phyloP scores from a whole-genome alignment of 2,797 vertebrate species.

The Mus minutoides region DNA sequence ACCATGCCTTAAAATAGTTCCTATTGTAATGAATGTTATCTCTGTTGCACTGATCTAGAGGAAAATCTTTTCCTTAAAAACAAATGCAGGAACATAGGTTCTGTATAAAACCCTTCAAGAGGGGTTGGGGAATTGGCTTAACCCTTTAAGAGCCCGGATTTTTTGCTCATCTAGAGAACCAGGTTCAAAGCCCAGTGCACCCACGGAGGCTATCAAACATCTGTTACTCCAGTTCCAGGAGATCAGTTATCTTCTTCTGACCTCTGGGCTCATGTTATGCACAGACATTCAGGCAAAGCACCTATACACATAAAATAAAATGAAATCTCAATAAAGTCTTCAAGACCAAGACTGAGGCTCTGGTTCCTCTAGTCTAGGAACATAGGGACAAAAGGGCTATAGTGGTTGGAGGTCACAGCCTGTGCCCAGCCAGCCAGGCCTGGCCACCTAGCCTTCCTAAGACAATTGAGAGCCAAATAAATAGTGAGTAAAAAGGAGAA shows the following conservation, averaged over 20 bases:
- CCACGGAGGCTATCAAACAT: not conserved
- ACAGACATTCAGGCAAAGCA: not conserved
- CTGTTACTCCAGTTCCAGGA: not conserved
- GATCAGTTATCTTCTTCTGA: not conserved
- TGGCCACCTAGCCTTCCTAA: not conserved
- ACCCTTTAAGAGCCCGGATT: not conserved
- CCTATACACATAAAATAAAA: not conserved
- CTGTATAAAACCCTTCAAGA: not conserved
- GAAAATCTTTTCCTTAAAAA: not conserved
- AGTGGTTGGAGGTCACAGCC: not conserved
- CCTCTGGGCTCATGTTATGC: not conserved
- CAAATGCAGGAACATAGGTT: not conserved
- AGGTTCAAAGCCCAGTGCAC: not conserved
- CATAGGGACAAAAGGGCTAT: not conserved
- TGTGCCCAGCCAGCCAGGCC: not conserved
- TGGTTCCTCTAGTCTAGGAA: not conserved
- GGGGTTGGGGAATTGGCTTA: no score
- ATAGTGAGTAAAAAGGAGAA: not conserved
- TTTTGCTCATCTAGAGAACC: not conserved
- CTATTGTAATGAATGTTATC: not conserved
- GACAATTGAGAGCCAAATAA: not conserved
- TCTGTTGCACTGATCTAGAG: not conserved
- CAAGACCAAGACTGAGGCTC: no score
- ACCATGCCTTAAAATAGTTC: not conserved
- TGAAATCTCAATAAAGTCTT: not conserved